Evolutionary conservation across 2,797 vertebrate genomes (phyloP).

Genomic region (Poeciliopsis gracilis): DNA sequence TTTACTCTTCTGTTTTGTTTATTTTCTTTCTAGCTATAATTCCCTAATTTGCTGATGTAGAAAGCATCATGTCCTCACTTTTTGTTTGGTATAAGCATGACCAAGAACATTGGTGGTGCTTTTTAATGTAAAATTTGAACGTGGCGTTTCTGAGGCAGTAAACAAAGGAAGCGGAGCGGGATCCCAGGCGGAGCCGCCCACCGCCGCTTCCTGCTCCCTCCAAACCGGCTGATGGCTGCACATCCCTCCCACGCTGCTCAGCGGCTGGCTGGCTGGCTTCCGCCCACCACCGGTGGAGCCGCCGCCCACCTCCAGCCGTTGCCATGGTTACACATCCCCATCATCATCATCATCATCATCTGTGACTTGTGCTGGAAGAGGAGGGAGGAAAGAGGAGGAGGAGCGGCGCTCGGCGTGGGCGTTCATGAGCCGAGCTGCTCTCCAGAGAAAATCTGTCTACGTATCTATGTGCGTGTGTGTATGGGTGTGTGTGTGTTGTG

Average conservation of each 20-base stretch:
- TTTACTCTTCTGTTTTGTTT: too few species aligned
- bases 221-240: constrained; percentile 74
- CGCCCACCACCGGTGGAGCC: constrained; percentile 73
- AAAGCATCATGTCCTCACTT: not conserved
- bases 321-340: constrained; percentile 79
- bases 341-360: constrained; percentile 55
- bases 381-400: constrained; percentile 56
- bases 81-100: not conserved
- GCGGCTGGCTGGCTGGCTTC: constrained; percentile 70
- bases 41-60: too few species aligned
- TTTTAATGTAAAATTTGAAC: constrained; percentile 33
- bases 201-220: constrained; percentile 72
- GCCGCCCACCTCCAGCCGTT: constrained; percentile 81
- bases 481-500: constrained; percentile 31
- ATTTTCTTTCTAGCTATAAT: too few species aligned
- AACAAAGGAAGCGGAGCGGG: constrained; percentile 39
- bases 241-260: constrained; percentile 79
- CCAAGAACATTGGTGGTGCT: not conserved
- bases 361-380: constrained; percentile 72
- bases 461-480: constrained; percentile 45
- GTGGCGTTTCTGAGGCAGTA: constrained; percentile 20
- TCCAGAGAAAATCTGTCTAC: constrained; percentile 68
- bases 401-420: constrained; percentile 62
- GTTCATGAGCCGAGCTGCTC: constrained; percentile 72
- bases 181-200: constrained; percentile 66